Evolutionary conservation across 2,113 vertebrate species (phyloP).

Genomic region (Tinamus guttatus): DNA sequence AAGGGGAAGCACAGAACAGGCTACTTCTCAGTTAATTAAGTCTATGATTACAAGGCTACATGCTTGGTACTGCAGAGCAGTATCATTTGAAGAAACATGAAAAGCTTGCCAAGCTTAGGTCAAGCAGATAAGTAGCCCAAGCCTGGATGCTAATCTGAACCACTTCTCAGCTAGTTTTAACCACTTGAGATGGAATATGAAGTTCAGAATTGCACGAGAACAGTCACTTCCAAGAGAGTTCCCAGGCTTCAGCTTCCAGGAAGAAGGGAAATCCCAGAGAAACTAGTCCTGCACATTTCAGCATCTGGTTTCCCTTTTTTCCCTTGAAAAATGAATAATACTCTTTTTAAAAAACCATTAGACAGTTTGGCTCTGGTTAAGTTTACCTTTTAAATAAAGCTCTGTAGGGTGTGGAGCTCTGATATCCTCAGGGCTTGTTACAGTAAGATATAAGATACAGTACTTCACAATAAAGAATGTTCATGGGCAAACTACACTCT

Average conservation of each 20-base stretch:
- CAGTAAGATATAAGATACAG: neutral
- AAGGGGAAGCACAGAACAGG: neutral
- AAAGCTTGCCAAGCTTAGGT: conserved; percentile 6
- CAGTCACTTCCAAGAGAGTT: neutral
- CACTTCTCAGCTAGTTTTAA: conserved; percentile 42
- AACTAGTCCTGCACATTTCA: neutral
- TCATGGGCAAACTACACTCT: neutral
- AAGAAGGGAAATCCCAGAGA: neutral
- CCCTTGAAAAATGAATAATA: neutral
- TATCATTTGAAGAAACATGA: neutral
- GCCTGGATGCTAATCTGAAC: neutral
- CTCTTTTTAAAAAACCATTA: neutral
- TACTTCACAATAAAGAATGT: neutral
- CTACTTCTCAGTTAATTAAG: conserved; percentile 20
- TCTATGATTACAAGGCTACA: neutral
- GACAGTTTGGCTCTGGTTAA: neutral
- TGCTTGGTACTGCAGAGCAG: neutral
- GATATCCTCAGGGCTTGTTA: neutral
- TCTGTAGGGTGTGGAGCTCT: conserved; percentile 6
- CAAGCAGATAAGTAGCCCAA: conserved; percentile 6
- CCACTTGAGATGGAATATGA: neutral
- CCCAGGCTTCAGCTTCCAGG: neutral
- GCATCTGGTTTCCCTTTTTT: neutral
- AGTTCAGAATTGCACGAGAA: neutral
- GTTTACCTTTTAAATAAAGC: conserved; percentile 31